Evolutionary conservation across 92 coral and sea anemone species (phyloP), one percentile per base, ranked within the genome.

Genomic region (Epizoanthus fatuus): DNA sequence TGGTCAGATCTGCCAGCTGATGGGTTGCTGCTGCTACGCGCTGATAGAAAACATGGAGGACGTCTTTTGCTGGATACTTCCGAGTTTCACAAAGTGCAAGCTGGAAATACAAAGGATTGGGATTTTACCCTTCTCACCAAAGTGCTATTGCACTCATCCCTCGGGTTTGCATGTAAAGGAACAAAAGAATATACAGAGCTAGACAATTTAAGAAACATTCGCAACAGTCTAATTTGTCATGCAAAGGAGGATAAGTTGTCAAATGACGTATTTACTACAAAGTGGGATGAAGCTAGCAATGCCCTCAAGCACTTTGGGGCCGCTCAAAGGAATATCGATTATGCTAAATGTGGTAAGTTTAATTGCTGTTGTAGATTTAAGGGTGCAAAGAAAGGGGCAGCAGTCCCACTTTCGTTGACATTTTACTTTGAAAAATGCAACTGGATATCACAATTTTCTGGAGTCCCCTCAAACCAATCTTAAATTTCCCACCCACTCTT

Each of bases 211-310:
- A 74, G 77, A 59, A 72, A 47, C 29, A 85, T 85, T 38, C 88
- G 88, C 38, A 75, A 85, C 59, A 74, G 15, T 2, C 52, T 74
- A 20, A 65, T 86, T 39, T 66, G 90, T 60, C 90, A 86, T 55
- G 84, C 90, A 14, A 13, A 53, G 22, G 85, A 67, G 45, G 84
- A 84, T 5, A 77, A 38, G 53, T 35, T 76, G 12, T 14, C 84
- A 65, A 37, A 10, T 53, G 60, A 52, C 4, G 44, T 22, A 29
- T 86, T 63, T 69, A 57, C 40, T 7, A 56, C 59, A 13, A 69
- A 63, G 16, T 86, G 90, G 90, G 49, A 71, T 16, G 69, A 77
- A 12, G 90, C 90, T 4, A 63, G 77, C n/a, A 39, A 12, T 12
- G 84, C 78, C 29, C 37, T 86, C 38, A 38, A 76, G 63, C 8